Conservation (phyloP, 2,888 invertebrate species). For the Drosophila limbata region DNA sequence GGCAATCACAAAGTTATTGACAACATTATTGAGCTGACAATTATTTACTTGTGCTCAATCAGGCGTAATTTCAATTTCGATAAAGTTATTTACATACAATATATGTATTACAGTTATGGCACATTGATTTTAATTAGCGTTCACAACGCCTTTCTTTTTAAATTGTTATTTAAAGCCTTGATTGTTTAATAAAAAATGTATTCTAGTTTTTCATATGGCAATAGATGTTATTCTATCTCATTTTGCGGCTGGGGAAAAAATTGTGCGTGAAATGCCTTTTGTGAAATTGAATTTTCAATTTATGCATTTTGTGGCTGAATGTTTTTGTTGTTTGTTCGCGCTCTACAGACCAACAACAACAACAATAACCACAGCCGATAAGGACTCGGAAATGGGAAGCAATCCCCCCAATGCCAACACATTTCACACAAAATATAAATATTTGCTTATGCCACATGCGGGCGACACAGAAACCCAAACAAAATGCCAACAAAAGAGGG, state of each 20-base stretch:
- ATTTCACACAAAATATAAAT: conserved; percentile 71
- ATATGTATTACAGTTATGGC: conserved; percentile 3
- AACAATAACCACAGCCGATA: conserved; percentile 22
- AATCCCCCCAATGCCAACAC: conserved; percentile 50
- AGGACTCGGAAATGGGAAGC: conserved; percentile 18
- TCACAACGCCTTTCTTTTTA: background rate
- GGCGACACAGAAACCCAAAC: conserved; percentile 55
- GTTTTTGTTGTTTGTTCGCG: conserved; percentile 26
- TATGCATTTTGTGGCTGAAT: conserved; percentile 51
- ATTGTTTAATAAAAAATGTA: conserved; percentile 29
- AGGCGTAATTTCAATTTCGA: conserved; percentile 39
- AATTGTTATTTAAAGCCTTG: background rate
- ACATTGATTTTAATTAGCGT: conserved; percentile 20
- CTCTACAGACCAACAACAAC: conserved; percentile 17
- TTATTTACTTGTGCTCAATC: conserved; percentile 27
- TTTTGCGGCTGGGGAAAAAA: conserved; percentile 8
- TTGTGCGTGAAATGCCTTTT: conserved; percentile 34
- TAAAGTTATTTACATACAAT: conserved; percentile 13
- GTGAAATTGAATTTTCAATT: conserved; percentile 65
- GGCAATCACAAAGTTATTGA: conserved; percentile 9
- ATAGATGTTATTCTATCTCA: background rate
- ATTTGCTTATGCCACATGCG: conserved; percentile 73
- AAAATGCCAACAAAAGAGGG: conserved; percentile 20
- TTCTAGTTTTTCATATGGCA: background rate
- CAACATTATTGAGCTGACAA: conserved; percentile 1